phyloP scores from a whole-genome alignment of 1,140 invertebrate species.

The Triops cancriformis region DNA sequence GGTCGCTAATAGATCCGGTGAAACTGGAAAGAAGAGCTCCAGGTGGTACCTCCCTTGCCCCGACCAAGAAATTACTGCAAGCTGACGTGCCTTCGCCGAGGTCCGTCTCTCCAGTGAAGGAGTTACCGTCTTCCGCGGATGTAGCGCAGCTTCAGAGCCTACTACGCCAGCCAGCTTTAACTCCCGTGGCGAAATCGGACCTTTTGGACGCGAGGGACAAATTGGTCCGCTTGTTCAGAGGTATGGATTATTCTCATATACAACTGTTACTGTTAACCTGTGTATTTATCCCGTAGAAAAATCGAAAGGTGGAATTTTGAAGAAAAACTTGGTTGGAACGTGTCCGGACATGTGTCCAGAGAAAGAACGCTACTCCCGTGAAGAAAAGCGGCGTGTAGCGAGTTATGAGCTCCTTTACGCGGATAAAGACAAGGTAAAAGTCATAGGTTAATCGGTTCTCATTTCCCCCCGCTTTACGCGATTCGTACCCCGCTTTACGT shows the following conservation, averaged over 20 bases:
- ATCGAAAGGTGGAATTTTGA: neutral
- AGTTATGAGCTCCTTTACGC: conserved; percentile 49
- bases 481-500: neutral
- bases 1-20: neutral
- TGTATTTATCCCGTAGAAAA: too few relatives aligned
- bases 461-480: conserved; percentile 10
- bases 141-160: conserved; percentile 18
- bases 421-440: conserved; percentile 30
- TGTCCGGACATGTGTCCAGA: conserved; percentile 98
- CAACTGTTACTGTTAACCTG: too few relatives aligned
- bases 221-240: conserved; percentile 11
- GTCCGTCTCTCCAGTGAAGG: neutral
- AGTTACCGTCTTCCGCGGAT: conserved; percentile 12
- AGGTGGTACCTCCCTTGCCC: too few relatives aligned
- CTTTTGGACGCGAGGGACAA: conserved; percentile 23
- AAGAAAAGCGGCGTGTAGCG: conserved; percentile 65
- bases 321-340: conserved; percentile 47
- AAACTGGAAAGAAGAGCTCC: too few relatives aligned
- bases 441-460: neutral
- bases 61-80: neutral
- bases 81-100: neutral
- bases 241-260: too few relatives aligned
- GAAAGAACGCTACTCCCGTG: conserved; percentile 81
- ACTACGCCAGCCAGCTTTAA: conserved; percentile 20
- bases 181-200: neutral